A percentile compares a stretch with the other conserved stretches of the same genome.
Conservation (phyloP, 2,888 invertebrate species). For the Siphlonurus alternatus region DNA sequence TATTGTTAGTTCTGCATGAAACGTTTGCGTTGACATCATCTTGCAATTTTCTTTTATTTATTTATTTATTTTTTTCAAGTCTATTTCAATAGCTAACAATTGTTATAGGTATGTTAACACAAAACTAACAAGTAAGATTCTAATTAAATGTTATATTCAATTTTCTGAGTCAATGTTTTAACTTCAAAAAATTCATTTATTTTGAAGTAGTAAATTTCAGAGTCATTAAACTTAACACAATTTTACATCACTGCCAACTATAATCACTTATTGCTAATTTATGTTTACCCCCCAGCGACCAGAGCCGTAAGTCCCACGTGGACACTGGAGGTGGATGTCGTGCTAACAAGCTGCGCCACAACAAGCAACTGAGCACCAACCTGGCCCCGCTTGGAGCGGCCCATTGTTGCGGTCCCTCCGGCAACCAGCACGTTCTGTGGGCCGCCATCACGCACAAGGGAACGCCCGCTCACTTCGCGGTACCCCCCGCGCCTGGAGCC, state of each 20-base stretch:
- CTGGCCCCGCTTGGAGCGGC: constrained; percentile 12
- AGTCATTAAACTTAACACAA: no score
- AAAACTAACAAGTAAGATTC: no score
- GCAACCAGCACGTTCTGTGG: constrained; percentile 40
- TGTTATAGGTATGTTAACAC: no score
- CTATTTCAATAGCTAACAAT: no score
- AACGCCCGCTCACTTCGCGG: constrained; percentile 50
- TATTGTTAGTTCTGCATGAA: not conserved
- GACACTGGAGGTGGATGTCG: constrained; percentile 10
- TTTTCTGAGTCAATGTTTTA: no score
- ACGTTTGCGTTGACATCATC: not conserved
- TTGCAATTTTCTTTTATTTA: no score
- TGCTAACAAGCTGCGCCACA: not conserved
- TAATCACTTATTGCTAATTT: no score
- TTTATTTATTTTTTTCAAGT: no score
- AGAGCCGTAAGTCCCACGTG: constrained; percentile 12
- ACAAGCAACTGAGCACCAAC: not conserved
- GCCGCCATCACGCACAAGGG: constrained; percentile 64
- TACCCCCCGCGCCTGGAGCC: not conserved
- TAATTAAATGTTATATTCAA: no score
- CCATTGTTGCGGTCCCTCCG: constrained; percentile 20
- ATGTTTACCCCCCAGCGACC: constrained; percentile 6
- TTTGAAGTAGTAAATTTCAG: no score
- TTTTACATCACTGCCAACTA: no score
- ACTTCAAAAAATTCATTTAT: no score